Percentiles rank a stretch among this genome's conserved stretches.
Conservation (phyloP, 2,888 invertebrate species). For the Clivina fossor region DNA sequence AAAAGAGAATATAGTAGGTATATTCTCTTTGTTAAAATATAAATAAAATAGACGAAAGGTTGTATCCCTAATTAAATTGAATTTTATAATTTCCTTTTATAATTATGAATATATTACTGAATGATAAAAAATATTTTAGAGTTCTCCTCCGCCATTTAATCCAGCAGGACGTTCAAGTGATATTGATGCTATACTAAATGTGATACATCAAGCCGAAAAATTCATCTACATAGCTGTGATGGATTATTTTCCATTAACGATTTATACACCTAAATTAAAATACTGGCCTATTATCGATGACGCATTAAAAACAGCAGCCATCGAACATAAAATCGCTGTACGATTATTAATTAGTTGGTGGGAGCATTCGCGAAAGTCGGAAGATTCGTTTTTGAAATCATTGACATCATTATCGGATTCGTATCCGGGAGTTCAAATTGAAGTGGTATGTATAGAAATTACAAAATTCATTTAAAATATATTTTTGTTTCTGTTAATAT, state of each 20-base stretch:
- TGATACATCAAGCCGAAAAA: slow-evolving; percentile 78
- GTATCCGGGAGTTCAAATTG: slow-evolving; percentile 68
- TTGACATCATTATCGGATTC: slow-evolving; percentile 68
- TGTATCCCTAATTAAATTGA: no score
- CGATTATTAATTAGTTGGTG: slow-evolving; percentile 85
- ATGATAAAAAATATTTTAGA: no score
- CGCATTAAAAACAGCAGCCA: slow-evolving; percentile 78
- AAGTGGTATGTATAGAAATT: slow-evolving; percentile 68
- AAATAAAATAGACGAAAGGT: no score
- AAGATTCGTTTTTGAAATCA: slow-evolving; percentile 79
- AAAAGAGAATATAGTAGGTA: no score
- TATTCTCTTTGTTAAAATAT: no score
- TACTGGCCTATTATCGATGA: slow-evolving; percentile 95
- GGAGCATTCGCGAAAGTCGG: slow-evolving; percentile 78
- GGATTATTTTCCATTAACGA: slow-evolving; percentile 88
- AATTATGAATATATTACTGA: no score
- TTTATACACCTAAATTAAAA: slow-evolving; percentile 69
- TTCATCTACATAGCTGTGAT: slow-evolving; percentile 94
- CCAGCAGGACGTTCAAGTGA: slow-evolving; percentile 82
- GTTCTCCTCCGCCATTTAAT: slow-evolving; percentile 86
- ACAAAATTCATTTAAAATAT: neutral
- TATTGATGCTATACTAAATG: slow-evolving; percentile 77
- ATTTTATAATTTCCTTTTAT: no score
- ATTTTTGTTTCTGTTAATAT: neutral
- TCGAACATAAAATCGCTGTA: slow-evolving; percentile 77